Evolutionary conservation across 2,113 vertebrate genomes (phyloP).

Genomic region (Lepisosteus oculatus): DNA sequence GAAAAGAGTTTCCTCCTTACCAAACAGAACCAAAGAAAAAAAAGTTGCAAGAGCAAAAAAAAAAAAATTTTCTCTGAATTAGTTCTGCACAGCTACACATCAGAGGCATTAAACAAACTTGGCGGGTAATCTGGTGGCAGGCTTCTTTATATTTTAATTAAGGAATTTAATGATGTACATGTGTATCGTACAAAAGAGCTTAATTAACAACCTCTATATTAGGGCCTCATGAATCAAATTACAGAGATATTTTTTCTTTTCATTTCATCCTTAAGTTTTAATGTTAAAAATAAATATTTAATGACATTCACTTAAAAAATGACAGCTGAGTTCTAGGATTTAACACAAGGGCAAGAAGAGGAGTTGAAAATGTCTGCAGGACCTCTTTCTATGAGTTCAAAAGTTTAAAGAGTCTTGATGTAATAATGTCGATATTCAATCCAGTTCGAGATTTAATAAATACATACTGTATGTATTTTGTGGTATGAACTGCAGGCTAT

Average conservation of each 20-base stretch:
- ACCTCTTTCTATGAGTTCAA: background rate
- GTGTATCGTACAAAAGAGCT: conserved; percentile 16
- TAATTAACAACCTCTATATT: conserved; percentile 12
- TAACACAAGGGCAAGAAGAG: too few relatives aligned
- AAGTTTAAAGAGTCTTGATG: too few relatives aligned
- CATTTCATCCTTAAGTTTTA: conserved; percentile 1
- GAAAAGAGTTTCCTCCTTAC: too few relatives aligned
- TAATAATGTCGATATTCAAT: too few relatives aligned
- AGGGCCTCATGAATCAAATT: background rate
- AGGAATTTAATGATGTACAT: conserved; percentile 22
- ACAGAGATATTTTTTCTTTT: background rate
- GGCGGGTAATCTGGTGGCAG: conserved; percentile 2
- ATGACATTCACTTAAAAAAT: background rate
- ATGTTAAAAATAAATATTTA: conserved; percentile 14
- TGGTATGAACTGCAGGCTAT: too few relatives aligned
- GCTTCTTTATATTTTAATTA: conserved; percentile 27
- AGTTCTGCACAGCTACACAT: conserved; percentile 10
- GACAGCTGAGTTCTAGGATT: background rate
- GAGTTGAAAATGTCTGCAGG: background rate
- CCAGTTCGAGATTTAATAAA: too few relatives aligned
- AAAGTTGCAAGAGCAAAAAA: conserved; percentile 3
- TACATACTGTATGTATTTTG: too few relatives aligned
- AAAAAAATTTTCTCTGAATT: conserved; percentile 12
- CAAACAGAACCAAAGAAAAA: too few relatives aligned
- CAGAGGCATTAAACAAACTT: conserved; percentile 10